Evolutionary conservation across 1,140 invertebrate species (phyloP), one percentile per base, ranked within the genome.

Genomic region (Cyclargus thomasi): DNA sequence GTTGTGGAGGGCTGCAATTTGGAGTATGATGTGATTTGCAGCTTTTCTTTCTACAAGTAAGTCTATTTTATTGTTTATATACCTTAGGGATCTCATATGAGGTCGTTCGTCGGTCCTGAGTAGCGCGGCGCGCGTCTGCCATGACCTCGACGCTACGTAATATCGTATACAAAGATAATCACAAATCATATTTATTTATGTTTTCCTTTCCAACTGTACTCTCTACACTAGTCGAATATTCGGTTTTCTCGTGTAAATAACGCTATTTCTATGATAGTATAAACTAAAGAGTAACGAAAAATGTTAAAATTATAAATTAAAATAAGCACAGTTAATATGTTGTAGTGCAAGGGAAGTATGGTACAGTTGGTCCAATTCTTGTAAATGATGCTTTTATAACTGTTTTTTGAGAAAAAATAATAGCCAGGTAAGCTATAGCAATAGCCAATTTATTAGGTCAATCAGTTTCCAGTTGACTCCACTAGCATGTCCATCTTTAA

Each of bases 1-100:
- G 87, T 90, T 64, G 87, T 90, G 6, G 87, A 90, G 75, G 87
- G 87, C 73, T 90, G 87, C 76, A 81, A 86, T 78, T 79, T 90
- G 74, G 85, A 90, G 74, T 90, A 90, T 70, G 87, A 90, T 87
- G 87, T 90, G 64, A 76, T 88, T 71, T 90, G 87, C 87, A 90
- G 87, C 82, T 90, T 90, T 75, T 90, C 87, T 67, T 90, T 90
- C 74, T 90, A 90, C 78, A 90, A 90, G 87, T 90, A 76, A 88
- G 87, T 82, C 71, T 70, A 82, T 80, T 81, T 69, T 68, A 57
- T 18, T 35, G 20, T 59, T 36, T 36, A n/a, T 39, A 18, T 62
- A 21, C 67, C 64, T 67, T 20, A 36, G 65, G 55, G 57, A 59
- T 35, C 69, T 63, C 63, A 64, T 72, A 70, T 67, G 68, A 55